A percentile compares a stretch with the other conserved stretches of the same genome.
Evolutionary conservation across 92 coral and sea anemone species (phyloP).

Genomic region (Actinostola sp.): DNA sequence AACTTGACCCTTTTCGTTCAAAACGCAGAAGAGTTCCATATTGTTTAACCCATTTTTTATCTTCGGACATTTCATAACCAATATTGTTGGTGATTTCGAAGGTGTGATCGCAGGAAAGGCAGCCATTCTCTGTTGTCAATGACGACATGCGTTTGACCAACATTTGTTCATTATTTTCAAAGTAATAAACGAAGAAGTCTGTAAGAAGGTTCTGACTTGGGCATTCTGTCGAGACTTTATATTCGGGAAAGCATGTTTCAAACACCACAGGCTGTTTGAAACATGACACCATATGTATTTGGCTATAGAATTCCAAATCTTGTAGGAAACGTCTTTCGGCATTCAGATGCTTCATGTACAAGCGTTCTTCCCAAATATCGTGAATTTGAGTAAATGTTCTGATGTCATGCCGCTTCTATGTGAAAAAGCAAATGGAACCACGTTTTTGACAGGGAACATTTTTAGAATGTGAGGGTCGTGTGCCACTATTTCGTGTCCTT

Average conservation of each 20-base stretch:
- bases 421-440: slow-evolving; percentile 38
- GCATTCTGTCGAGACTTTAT: background rate
- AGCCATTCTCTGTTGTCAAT: slow-evolving; percentile 29
- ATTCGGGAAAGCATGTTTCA: background rate
- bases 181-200: slow-evolving; percentile 45
- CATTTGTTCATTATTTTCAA: slow-evolving; percentile 39
- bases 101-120: slow-evolving; percentile 65
- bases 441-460: slow-evolving; percentile 1
- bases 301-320: background rate
- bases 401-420: slow-evolving; percentile 54
- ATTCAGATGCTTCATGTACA: slow-evolving; percentile 26
- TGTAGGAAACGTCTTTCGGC: slow-evolving; percentile 32
- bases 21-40: slow-evolving; percentile 39
- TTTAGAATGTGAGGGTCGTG: slow-evolving; percentile 30
- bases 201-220: slow-evolving; percentile 38
- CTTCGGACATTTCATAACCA: slow-evolving; percentile 45
- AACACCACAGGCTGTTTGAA: background rate
- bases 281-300: background rate
- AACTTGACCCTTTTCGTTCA: slow-evolving; percentile 58
- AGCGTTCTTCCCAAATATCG: no score
- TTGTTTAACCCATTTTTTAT: slow-evolving; percentile 54
- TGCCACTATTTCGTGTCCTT: slow-evolving; percentile 36
- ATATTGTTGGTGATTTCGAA: slow-evolving; percentile 46
- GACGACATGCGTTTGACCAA: slow-evolving; percentile 42
- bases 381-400: slow-evolving; percentile 49